These are phyloP conservation scores for Sebastes variabilis DNA, from an alignment of 2,797 vertebrate species.

Conservation along the genomic window DNA sequence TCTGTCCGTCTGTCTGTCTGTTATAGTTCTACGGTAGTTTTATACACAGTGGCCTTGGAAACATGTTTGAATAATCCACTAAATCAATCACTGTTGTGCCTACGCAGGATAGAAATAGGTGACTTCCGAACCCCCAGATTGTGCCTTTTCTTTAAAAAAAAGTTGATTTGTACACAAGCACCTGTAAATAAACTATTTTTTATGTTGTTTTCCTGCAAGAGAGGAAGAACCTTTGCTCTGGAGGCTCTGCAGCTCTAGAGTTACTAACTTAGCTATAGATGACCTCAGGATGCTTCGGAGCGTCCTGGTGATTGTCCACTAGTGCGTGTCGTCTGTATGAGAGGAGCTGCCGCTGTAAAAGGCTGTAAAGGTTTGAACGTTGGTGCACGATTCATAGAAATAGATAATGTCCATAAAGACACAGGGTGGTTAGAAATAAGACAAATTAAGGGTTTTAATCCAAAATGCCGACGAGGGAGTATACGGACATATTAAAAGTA, in stretches of 20 bases:
- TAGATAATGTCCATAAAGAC: not conserved
- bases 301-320: constrained; percentile 49
- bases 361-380: not conserved
- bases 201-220: not conserved
- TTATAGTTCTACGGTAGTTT: not conserved
- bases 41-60: not conserved
- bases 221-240: not conserved
- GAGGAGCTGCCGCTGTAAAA: not conserved
- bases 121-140: not conserved
- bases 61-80: not conserved
- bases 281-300: constrained; percentile 52
- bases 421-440: not conserved
- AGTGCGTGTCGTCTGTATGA: not conserved
- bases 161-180: constrained; percentile 10
- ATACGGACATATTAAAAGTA: not conserved
- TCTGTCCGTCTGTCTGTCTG: not conserved
- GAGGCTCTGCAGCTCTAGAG: not conserved
- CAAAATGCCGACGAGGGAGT: not conserved
- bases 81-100: not conserved
- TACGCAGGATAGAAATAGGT: not conserved
- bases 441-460: not conserved
- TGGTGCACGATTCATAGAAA: not conserved
- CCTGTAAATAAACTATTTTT: constrained; percentile 43
- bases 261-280: constrained; percentile 17
- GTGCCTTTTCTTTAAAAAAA: not conserved